Base-by-base conservation (phyloP, 2,888 invertebrate species). In the Ophion ellenae region DNA sequence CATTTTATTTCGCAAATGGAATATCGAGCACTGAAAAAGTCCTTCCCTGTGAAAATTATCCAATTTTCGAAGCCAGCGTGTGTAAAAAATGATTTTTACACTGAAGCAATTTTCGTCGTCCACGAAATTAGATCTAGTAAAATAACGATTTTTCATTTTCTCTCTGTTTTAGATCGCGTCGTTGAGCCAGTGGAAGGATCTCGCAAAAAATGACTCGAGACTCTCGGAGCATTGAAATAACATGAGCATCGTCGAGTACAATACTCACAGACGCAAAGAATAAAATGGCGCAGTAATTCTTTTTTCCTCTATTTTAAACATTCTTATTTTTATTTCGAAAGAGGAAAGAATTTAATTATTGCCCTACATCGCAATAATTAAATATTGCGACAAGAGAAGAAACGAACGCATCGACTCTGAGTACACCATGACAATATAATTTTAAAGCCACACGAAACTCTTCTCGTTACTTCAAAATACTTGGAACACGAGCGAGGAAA, bases 391-490 rank as follows among this genome's bases (percentile, higher is more conserved):
- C 11, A 59, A n/a, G n/a, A 36, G 57, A 73, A 61, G 24, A 57
- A 57, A 57, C 24, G 10, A 45, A 32, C 53, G 14, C 53, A 69
- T 69, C 67, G 59, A 47, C 67, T 67, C 28, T 63, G 75, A 75
- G 32, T 47, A 63, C 59, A 86, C 86, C 86, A 86, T 86, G 86
- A 86, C 86, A 83, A 86, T 86, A 86, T 86, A 83, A 77, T 86
- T 81, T 83, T 61, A 83, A 83, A 73, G 17, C 63, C 61, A 69
- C 74, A 70, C 57, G 77, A 73, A 73, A 77, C 47, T 40, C 63
- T 74, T 24, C 61, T 47, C 67, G 75, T 81, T 79, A 77, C 59
- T 81, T n/a, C 53, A 40, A 24, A 66, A 77, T 6, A 11, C 45
- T 79, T 75, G 20, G 45, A 70, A 53, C 61, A 45, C 2, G 36